A percentile compares a stretch with the other conserved stretches of the same genome.
Evolutionary conservation across 92 coral and sea anemone genomes (phyloP).

Genomic region (Parazoanthus darwini): DNA sequence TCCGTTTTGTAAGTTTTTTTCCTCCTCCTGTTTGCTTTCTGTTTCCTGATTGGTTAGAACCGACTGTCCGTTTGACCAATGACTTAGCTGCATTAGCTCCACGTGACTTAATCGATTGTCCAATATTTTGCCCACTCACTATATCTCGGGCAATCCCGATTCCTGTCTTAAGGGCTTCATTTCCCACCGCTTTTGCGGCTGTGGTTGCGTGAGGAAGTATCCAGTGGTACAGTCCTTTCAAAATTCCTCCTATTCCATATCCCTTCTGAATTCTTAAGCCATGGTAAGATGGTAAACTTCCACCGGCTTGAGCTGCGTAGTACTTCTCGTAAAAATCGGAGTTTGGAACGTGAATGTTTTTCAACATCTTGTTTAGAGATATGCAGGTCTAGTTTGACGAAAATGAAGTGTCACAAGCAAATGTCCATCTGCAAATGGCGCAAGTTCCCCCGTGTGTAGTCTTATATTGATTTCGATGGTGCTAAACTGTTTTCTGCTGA

Average conservation of each 20-base stretch:
- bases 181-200: constrained; percentile 34
- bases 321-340: constrained; percentile 29
- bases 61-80: too few relatives aligned
- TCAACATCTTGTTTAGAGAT: neutral
- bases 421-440: constrained; percentile 55
- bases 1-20: too few relatives aligned
- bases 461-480: constrained; percentile 62
- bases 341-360: neutral
- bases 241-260: constrained; percentile 43
- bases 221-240: constrained; percentile 39
- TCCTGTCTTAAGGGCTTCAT: constrained; percentile 48
- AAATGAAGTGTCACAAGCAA: constrained; percentile 54
- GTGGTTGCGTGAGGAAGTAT: constrained; percentile 37
- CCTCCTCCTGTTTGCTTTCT: too few relatives aligned
- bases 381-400: constrained; percentile 36
- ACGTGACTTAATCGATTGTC: neutral
- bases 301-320: constrained; percentile 43
- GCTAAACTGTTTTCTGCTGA: constrained; percentile 60
- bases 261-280: constrained; percentile 47
- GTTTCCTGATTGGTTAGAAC: too few relatives aligned
- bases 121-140: constrained; percentile 26
- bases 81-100: too few relatives aligned
- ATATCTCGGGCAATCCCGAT: constrained; percentile 39
- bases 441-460: constrained; percentile 45
- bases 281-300: constrained; percentile 34